Evolutionary conservation across 2,113 vertebrate species (phyloP).

Genomic region (Naja naja): DNA sequence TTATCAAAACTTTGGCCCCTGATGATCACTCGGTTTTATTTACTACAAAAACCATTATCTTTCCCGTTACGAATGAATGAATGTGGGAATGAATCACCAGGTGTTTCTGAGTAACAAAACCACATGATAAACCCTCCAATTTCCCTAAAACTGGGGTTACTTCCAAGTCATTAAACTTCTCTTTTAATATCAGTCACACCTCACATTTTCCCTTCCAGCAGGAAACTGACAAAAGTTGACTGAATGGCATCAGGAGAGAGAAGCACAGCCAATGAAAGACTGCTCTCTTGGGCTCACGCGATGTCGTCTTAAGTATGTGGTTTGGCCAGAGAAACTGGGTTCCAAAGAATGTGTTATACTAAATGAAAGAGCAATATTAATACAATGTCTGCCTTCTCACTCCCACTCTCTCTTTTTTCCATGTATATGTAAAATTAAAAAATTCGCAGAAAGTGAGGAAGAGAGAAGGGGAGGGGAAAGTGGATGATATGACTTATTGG

Average conservation of each 20-base stretch:
- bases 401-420: not conserved
- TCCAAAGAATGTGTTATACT: not conserved
- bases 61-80: slow-evolving; percentile 8
- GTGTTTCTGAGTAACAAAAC: not conserved
- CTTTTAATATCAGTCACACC: slow-evolving; percentile 13
- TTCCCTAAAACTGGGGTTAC: slow-evolving; percentile 5
- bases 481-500: not conserved
- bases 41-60: not conserved
- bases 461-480: too few species aligned
- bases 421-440: not conserved
- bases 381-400: not conserved
- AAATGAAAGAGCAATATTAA: slow-evolving; percentile 1
- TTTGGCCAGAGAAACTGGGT: not conserved
- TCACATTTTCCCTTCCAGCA: slow-evolving; percentile 6
- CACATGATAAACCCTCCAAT: not conserved
- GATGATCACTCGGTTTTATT: not conserved
- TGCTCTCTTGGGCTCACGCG: not conserved
- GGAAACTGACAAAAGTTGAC: slow-evolving; percentile 2
- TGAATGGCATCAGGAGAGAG: slow-evolving; percentile 32
- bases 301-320: slow-evolving; percentile 7
- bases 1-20: not conserved
- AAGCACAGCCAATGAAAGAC: not conserved
- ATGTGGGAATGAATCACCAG: not conserved
- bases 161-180: slow-evolving; percentile 15
- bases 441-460: too few species aligned